A percentile compares a stretch with the other conserved stretches of the same genome.
These are phyloP conservation scores for Microctenopoma steveboyesi DNA, from an alignment of 2,797 vertebrate species.

Conservation along the genomic window DNA sequence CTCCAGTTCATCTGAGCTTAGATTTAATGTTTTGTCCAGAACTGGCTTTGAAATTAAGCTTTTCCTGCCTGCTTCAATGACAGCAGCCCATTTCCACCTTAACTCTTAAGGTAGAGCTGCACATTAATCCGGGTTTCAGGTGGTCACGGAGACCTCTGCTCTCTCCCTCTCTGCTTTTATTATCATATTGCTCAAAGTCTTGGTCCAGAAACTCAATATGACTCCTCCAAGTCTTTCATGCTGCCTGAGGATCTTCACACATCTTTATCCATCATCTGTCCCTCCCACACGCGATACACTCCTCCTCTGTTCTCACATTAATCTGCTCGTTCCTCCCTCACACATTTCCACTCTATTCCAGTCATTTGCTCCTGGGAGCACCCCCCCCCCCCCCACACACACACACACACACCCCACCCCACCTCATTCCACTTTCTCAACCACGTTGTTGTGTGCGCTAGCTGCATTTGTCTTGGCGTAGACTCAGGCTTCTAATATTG, in stretches of 20 bases:
- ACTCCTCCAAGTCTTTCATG: constrained; percentile 71
- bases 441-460: constrained; percentile 44
- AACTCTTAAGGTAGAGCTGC: constrained; percentile 59
- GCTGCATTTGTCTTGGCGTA: constrained; percentile 73
- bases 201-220: constrained; percentile 65
- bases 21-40: constrained; percentile 47
- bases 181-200: constrained; percentile 71
- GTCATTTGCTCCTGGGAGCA: constrained; percentile 39
- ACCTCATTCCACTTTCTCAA: constrained; percentile 31
- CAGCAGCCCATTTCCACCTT: constrained; percentile 41
- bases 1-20: constrained; percentile 25
- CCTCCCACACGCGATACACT: constrained; percentile 70
- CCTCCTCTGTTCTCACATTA: constrained; percentile 75
- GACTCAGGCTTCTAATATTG: constrained; percentile 71
- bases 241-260: constrained; percentile 71
- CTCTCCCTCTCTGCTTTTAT: constrained; percentile 49
- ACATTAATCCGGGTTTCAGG: constrained; percentile 58
- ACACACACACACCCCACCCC: too few species aligned
- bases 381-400: not conserved
- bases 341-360: constrained; percentile 50
- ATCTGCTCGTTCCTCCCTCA: constrained; percentile 60
- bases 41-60: constrained; percentile 32
- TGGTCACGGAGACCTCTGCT: constrained; percentile 63
- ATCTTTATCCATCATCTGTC: constrained; percentile 80
- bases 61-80: constrained; percentile 37